Conservation (phyloP, 2,797 vertebrate genomes). For the Myripristis murdjan region DNA sequence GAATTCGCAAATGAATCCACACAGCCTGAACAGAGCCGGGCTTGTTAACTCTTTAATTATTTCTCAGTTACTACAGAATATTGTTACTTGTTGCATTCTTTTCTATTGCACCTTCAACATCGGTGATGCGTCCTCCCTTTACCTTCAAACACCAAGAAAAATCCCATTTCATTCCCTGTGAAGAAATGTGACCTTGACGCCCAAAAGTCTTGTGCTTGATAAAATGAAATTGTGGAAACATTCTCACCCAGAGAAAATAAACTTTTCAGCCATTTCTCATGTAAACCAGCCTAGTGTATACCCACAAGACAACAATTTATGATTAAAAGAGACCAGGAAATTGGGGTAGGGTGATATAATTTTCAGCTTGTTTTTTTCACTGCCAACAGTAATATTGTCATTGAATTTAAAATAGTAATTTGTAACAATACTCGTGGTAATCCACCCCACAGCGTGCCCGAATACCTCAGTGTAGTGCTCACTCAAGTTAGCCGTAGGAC, state of each 20-base stretch:
- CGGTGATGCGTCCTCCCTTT: neutral
- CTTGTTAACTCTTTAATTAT: neutral
- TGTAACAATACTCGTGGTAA: conserved; percentile 5
- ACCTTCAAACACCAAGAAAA: conserved; percentile 15
- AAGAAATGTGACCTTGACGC: conserved; percentile 28
- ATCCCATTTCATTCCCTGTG: conserved; percentile 5
- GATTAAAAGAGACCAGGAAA: neutral
- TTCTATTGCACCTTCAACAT: no score
- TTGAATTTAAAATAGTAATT: conserved; percentile 6
- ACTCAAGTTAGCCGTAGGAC: neutral
- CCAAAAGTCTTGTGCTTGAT: conserved; percentile 25
- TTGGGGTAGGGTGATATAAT: neutral
- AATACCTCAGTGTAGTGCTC: neutral
- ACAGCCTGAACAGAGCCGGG: neutral
- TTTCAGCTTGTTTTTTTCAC: conserved; percentile 1
- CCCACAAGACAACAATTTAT: neutral
- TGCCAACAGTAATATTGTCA: conserved; percentile 20
- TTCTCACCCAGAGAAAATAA: conserved; percentile 12
- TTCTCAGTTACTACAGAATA: neutral
- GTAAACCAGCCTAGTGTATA: neutral
- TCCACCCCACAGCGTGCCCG: conserved; percentile 2
- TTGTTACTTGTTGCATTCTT: no score
- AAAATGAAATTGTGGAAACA: conserved; percentile 39
- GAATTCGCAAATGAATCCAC: neutral
- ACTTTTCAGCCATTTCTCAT: neutral